These are phyloP conservation scores for Orthochromis indermauri DNA, from an alignment of 2,113 vertebrate genomes.

Conservation along the genomic window DNA sequence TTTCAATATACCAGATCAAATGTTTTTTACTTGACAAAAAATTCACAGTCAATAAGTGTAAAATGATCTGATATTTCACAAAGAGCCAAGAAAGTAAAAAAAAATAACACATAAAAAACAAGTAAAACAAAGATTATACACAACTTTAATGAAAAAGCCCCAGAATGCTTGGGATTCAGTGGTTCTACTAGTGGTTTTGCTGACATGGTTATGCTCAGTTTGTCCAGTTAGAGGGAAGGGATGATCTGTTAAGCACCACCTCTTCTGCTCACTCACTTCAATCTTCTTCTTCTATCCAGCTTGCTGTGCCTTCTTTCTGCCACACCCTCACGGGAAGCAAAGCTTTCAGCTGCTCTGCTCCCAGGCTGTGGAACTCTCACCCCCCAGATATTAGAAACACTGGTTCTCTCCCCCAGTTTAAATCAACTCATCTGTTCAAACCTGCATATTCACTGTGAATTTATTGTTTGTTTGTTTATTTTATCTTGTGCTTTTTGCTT, in stretches of 20 bases:
- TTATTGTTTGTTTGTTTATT: neutral
- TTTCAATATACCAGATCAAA: neutral
- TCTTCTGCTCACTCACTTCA: neutral
- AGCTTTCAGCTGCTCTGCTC: neutral
- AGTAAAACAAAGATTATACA: neutral
- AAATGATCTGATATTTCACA: rapidly evolving
- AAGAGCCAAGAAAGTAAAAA: neutral
- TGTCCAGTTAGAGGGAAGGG: neutral
- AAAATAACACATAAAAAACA: rapidly evolving
- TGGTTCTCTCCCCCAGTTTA: neutral
- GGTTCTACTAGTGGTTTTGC: neutral
- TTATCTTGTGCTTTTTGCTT: neutral
- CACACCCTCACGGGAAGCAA: rapidly evolving
- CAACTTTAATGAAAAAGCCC: neutral
- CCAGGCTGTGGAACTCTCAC: neutral
- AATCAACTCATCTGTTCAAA: neutral
- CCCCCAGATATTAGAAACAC: neutral
- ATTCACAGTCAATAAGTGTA: neutral
- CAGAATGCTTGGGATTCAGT: neutral
- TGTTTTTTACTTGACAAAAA: neutral
- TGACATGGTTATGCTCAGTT: neutral
- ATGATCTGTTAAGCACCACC: neutral
- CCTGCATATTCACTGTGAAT: neutral
- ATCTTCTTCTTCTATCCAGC: neutral
- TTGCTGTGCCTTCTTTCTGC: neutral